A percentile compares a stretch with the other conserved stretches of the same genome.
phyloP scores from a whole-genome alignment of 1,140 invertebrate species.

The Tetramorium parvispinum region DNA sequence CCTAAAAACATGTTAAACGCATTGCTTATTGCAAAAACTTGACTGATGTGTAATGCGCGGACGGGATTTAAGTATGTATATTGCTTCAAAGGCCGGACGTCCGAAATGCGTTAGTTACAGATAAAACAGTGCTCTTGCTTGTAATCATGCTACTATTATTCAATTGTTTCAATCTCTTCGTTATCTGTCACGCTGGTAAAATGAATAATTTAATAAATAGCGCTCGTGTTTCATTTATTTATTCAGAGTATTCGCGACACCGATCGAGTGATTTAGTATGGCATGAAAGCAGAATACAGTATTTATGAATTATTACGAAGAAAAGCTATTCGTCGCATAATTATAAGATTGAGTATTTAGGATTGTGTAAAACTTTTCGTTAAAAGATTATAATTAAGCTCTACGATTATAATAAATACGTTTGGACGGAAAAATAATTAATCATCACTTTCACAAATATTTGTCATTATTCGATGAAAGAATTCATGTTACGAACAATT shows the following conservation, averaged over 20 bases:
- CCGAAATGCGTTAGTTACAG: slow-evolving; percentile 56
- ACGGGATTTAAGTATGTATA: slow-evolving; percentile 10
- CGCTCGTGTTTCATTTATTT: slow-evolving; percentile 33
- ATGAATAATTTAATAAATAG: slow-evolving; percentile 53
- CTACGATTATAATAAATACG: not conserved
- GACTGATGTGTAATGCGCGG: not conserved
- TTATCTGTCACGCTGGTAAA: slow-evolving; percentile 37
- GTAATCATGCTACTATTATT: slow-evolving; percentile 37
- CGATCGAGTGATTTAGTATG: not conserved
- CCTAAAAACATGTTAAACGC: not conserved
- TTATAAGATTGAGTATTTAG: not conserved
- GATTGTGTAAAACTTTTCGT: not conserved
- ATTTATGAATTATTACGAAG: too few species aligned
- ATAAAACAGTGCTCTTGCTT: slow-evolving; percentile 44
- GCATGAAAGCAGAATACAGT: not conserved
- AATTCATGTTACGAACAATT: not conserved
- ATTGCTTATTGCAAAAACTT: not conserved
- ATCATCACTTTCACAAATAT: not conserved
- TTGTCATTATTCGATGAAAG: not conserved
- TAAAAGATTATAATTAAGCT: not conserved
- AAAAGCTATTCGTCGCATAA: not conserved
- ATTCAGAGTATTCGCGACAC: not conserved
- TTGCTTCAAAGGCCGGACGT: slow-evolving; percentile 51
- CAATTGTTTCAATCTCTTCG: slow-evolving; percentile 54
- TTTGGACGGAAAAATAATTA: not conserved